Evolutionary conservation across 2,888 invertebrate species (phyloP), one percentile per base, ranked within the genome.

Genomic region (Stenodera caucasica): DNA sequence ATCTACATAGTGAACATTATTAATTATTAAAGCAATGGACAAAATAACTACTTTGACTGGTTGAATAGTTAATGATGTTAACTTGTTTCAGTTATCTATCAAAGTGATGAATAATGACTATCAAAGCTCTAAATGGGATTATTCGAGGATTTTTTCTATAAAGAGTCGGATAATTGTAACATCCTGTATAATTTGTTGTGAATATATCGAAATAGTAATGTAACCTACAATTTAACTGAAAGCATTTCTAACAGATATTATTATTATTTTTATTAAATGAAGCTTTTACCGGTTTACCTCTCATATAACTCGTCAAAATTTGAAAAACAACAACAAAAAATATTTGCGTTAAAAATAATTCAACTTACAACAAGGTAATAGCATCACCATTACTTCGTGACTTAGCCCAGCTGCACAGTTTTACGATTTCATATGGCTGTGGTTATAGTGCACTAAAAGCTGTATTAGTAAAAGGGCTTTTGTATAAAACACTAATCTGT

Each of bases 401-500:
- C 9, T 52, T 14, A 33, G 15, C n/a, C 33, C 30, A 23, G 32
- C 14, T 29, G 52, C 26, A 52, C 52, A 33, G 32, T 69, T 70
- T 70, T 69, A 70, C 64, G 67, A 67, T 65, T 67, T 63, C 61
- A 64, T 68, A 69, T 70, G 65, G 67, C 68, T 66, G 65, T 70
- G 67, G 66, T 63, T 65, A 61, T 40, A 40, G 57, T 61, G 70
- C 64, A 70, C 68, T 70, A 72, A 70, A 70, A 68, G 67, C 68
- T 58, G 61, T 69, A 70, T 72, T 72, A 72, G 65, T 57, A 68
- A 65, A 59, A 40, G 60, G 61, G 65, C 65, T 66, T 66, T 64
- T 62, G 55, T 69, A 69, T 70, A 71, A 70, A 72, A 68, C 70
- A 64, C 68, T 72, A 72, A 72, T 72, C 72, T 70, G 65, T 68